Percentiles rank a stretch among this genome's conserved stretches.
These are phyloP conservation scores for Prorops nasuta DNA, from an alignment of 1,140 invertebrate species.

Conservation along the genomic window DNA sequence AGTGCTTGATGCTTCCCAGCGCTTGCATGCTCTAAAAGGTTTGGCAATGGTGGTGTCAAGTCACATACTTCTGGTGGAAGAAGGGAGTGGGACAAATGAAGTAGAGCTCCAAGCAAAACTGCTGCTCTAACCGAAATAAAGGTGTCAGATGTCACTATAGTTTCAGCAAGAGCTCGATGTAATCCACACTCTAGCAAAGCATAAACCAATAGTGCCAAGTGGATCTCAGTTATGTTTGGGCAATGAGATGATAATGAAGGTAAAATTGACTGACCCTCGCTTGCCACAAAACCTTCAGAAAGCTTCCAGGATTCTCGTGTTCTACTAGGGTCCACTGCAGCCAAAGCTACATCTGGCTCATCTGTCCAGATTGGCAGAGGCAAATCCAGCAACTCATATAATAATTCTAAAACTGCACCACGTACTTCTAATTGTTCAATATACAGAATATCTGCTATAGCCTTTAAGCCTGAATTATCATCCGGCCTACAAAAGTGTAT, in stretches of 20 bases:
- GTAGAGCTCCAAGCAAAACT: constrained; percentile 81
- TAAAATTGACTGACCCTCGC: constrained; percentile 80
- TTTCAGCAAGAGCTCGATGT: constrained; percentile 85
- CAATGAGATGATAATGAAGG: constrained; percentile 79
- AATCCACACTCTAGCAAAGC: constrained; percentile 84
- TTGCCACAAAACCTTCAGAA: constrained; percentile 87
- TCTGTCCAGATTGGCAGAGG: constrained; percentile 88
- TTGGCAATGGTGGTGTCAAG: constrained; percentile 77
- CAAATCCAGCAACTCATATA: constrained; percentile 86
- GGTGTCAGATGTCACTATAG: constrained; percentile 84
- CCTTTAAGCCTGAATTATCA: constrained; percentile 71
- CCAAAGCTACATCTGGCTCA: constrained; percentile 82
- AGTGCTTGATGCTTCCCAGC: constrained; percentile 74
- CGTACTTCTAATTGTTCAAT: constrained; percentile 84
- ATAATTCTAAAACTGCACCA: constrained; percentile 84
- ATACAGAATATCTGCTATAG: constrained; percentile 84
- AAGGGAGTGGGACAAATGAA: constrained; percentile 81
- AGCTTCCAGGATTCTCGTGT: constrained; percentile 81
- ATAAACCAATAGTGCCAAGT: constrained; percentile 84
- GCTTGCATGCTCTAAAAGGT: constrained; percentile 76
- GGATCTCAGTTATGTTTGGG: constrained; percentile 88
- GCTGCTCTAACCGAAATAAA: constrained; percentile 88
- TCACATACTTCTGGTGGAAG: constrained; percentile 83
- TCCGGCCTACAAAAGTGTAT: constrained; percentile 80
- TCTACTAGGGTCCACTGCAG: constrained; percentile 79